Conservation (phyloP, 2,888 invertebrate species). For the Diarsia dahlii region DNA sequence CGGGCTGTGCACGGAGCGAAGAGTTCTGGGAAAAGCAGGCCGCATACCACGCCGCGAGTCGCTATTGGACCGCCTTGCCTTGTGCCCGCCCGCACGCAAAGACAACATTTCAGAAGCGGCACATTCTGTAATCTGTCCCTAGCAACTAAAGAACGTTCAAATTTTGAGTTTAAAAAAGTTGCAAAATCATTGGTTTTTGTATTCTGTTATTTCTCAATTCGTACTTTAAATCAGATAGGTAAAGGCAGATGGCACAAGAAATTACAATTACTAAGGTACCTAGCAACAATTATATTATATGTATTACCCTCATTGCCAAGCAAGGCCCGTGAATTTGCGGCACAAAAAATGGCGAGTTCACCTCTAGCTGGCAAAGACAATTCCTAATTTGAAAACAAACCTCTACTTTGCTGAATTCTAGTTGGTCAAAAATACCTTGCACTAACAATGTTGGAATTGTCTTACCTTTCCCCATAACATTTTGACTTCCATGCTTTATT, state of each 20-base stretch:
- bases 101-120: slow-evolving; percentile 70
- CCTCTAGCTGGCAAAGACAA: background rate
- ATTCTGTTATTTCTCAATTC: background rate
- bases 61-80: slow-evolving; percentile 81
- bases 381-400: background rate
- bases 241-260: background rate
- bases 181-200: background rate
- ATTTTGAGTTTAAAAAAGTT: slow-evolving; percentile 6
- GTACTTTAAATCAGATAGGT: background rate
- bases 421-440: background rate
- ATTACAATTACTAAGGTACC: background rate
- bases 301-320: too few relatives aligned
- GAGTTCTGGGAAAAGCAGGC: slow-evolving; percentile 89
- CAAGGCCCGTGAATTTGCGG: background rate
- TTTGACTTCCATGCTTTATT: background rate
- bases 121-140: slow-evolving; percentile 27
- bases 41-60: slow-evolving; percentile 84
- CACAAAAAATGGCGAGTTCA: background rate
- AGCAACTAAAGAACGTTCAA: slow-evolving; percentile 11
- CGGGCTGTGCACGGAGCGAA: slow-evolving; percentile 71
- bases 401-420: background rate
- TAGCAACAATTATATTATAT: too few relatives aligned
- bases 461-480: background rate
- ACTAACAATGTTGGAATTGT: background rate
- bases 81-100: slow-evolving; percentile 75